Evolutionary conservation across 2,113 vertebrate species (phyloP).

Genomic region (Sturnira hondurensis): DNA sequence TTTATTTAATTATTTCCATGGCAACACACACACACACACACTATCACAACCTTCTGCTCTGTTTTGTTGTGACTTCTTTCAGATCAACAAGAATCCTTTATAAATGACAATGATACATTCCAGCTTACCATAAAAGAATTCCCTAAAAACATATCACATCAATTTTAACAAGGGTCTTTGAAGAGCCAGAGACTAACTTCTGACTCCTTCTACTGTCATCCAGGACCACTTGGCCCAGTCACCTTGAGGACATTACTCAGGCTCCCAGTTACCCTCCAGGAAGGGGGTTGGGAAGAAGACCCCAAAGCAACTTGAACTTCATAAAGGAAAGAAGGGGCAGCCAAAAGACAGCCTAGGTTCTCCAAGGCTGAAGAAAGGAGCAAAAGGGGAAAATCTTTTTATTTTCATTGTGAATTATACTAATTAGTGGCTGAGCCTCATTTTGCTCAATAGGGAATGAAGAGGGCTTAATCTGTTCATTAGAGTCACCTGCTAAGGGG

Average conservation of each 20-base stretch:
- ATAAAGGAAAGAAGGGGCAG: background rate
- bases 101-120: background rate
- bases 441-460: background rate
- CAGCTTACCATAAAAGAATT: background rate
- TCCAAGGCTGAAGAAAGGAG: background rate
- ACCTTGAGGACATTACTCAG: background rate
- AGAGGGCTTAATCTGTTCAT: background rate
- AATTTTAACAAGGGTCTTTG: background rate
- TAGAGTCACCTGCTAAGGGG: background rate
- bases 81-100: constrained; percentile 3
- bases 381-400: background rate
- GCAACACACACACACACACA: background rate
- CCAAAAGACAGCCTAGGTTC: background rate
- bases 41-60: background rate
- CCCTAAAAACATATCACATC: background rate
- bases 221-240: background rate
- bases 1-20: constrained; percentile 3
- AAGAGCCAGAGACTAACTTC: background rate
- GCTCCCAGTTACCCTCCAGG: background rate
- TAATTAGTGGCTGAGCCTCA: background rate
- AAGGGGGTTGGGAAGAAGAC: background rate
- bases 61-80: background rate
- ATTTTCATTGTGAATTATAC: constrained; percentile 4
- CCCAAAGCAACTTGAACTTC: background rate
- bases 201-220: background rate